Conservation (phyloP, 1,140 invertebrate species). For the Drosophila nasuta region DNA sequence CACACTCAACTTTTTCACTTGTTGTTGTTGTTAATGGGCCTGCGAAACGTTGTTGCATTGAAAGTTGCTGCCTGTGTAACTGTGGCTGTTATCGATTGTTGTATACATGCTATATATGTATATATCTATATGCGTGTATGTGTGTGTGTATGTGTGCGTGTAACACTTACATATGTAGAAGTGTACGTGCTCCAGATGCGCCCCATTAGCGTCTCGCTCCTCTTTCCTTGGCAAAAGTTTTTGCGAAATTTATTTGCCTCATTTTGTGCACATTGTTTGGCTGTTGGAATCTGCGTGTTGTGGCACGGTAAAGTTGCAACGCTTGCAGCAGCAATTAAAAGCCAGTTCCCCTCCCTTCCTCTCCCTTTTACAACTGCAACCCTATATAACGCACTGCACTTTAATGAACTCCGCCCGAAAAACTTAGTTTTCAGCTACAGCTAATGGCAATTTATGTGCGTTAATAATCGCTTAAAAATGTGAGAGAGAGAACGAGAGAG, state of each 20-base stretch:
- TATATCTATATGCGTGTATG: neutral
- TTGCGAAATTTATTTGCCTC: slow-evolving; percentile 72
- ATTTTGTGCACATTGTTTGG: slow-evolving; percentile 73
- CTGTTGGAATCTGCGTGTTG: slow-evolving; percentile 71
- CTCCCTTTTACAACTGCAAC: neutral
- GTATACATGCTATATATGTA: slow-evolving; percentile 8
- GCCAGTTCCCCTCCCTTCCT: neutral
- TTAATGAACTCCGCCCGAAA: slow-evolving; percentile 62
- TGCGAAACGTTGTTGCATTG: slow-evolving; percentile 43
- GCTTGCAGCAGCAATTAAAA: slow-evolving; percentile 79
- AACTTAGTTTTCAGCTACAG: slow-evolving; percentile 36
- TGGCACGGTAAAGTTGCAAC: slow-evolving; percentile 66
- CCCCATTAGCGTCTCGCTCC: slow-evolving; percentile 46
- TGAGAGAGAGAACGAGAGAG: neutral
- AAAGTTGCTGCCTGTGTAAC: slow-evolving; percentile 27
- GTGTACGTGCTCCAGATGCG: slow-evolving; percentile 48
- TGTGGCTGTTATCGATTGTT: slow-evolving; percentile 62
- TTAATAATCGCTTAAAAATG: slow-evolving; percentile 60
- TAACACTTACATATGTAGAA: slow-evolving; percentile 17
- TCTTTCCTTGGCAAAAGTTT: slow-evolving; percentile 1
- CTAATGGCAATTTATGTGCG: slow-evolving; percentile 77
- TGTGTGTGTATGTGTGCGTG: neutral
- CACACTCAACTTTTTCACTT: neutral
- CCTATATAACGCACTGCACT: slow-evolving; percentile 59
- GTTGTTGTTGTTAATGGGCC: slow-evolving; percentile 65